phyloP scores from a whole-genome alignment of 2,888 invertebrate species.

The Eremobia ochroleuca region DNA sequence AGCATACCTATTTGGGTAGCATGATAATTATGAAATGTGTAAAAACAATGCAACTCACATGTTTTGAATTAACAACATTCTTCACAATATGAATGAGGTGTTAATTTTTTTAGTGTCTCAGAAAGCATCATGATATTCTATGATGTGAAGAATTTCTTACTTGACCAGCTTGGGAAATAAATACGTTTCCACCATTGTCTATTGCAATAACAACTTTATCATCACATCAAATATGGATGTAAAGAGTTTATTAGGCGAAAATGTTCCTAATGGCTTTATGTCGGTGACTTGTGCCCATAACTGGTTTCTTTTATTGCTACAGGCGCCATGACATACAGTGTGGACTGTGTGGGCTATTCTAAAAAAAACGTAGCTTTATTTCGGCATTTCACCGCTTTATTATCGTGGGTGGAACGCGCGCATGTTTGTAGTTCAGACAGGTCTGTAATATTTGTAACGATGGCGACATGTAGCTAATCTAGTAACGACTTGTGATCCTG shows the following conservation, averaged over 20 bases:
- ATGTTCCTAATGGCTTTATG: constrained; percentile 48
- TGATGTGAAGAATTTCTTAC: constrained; percentile 15
- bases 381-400: constrained; percentile 44
- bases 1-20: constrained; percentile 3
- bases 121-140: constrained; percentile 6
- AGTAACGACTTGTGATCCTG: neutral
- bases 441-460: constrained; percentile 43
- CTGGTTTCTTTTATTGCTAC: constrained; percentile 65
- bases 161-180: constrained; percentile 18
- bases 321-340: constrained; percentile 46
- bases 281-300: constrained; percentile 55
- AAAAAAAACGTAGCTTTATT: constrained; percentile 44
- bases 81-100: constrained; percentile 24
- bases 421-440: constrained; percentile 34
- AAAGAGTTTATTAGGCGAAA: constrained; percentile 56
- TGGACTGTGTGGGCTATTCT: constrained; percentile 25
- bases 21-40: neutral
- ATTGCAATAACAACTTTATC: constrained; percentile 29
- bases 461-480: constrained; percentile 1
- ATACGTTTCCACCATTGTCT: constrained; percentile 29
- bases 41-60: neutral
- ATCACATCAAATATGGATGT: constrained; percentile 36
- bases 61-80: constrained; percentile 18
- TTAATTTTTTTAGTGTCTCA: constrained; percentile 9
- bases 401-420: constrained; percentile 41